Base-by-base conservation (phyloP, 2,888 invertebrate species). In the Biston stratarius region DNA sequence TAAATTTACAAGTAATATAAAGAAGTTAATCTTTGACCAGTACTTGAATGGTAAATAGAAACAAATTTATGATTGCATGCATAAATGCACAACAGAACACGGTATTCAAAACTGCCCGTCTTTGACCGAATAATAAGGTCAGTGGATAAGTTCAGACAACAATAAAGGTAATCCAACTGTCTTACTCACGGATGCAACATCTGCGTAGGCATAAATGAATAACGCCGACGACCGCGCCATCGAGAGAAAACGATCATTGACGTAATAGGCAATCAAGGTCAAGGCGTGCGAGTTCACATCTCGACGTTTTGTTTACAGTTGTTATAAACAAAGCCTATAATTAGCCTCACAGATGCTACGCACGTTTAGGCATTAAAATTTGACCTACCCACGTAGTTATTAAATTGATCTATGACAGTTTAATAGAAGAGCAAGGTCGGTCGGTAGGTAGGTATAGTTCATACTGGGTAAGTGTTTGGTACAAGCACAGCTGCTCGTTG, bases 341-440 rank as follows among this genome's bases (percentile, higher is more conserved):
- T 34, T 53, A 53, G 52, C 65, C 61, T 68, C 68, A 57, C 49
- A 56, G 62, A 53, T 51, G 51, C 53, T 53, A 15, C 14, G 15
- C 38, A n/a, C 36, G 33, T 36, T 57, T 73, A 76, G 76, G 76
- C 60, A 76, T 33, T 64, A 73, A 59, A 57, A 51, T 9, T 7
- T 15, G 3, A 7, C n/a, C 5, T 24, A 11, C 33, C 33, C 9
- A 33, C 12, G 48, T 51, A 48, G 36, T 34, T 49, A 40, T 52
- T n/a, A 12, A 45, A 38, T 33, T 82, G 78, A 71, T 88, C 89
- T 86, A 70, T 83, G 88, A 15, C 67, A 67, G 67, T 72, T 73
- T 80, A 87, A 87, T 88, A 86, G 69, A 82, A 83, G 89, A 86
- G 86, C 92, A 91, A 92, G 92, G 92, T 82, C 85, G 76, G 60